Evolutionary conservation across 2,797 vertebrate species (phyloP), one percentile per base, ranked within the genome.

Genomic region (Erpetoichthys calabaricus): DNA sequence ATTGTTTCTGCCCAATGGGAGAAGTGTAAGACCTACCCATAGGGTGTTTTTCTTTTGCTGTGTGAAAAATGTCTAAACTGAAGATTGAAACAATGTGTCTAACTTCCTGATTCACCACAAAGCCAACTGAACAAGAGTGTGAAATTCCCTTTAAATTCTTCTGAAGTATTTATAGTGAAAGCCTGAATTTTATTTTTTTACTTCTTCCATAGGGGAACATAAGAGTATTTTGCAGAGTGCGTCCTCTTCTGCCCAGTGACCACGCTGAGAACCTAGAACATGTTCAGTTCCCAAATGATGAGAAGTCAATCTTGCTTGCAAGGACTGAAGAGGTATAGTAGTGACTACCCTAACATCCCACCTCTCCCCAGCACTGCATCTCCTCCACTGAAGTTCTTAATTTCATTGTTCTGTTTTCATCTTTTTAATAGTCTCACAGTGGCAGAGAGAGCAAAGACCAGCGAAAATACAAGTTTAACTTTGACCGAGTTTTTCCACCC

Each of bases 221-320:
- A 68, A 79, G 92, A 0, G 92, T 96, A 0, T 93, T 94, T 59
- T 96, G 92, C 68, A 71, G 91, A 45, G 88, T 94, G 42, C 88
- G 91, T 3, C 92, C 91, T 0, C 61, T 82, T 42, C 71, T 84
- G 44, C 60, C 46, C 0, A 73, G 75, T 9, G 80, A 75, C 3
- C n/a, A 67, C 4, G 68, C 69, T 45, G 64, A 6, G 1, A 25
- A 71, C 2, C 52, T 68, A 9, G 56, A 51, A 8, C 86, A 89
- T 60, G 75, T 90, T 44, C 71, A 77, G 62, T 79, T 89, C 3
- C 59, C 81, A 0, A 0, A 63, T 2, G 86, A 91, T 63, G 65
- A 75, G 45, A 87, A 79, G 49, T 45, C 68, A 0, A 67, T 91
- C 1, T 72, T 74, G 0, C 71, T 91, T 59, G 80, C 75, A 44